These are phyloP conservation scores for Rhyacophila evoluta DNA, from an alignment of 2,888 invertebrate genomes.

Conservation along the genomic window DNA sequence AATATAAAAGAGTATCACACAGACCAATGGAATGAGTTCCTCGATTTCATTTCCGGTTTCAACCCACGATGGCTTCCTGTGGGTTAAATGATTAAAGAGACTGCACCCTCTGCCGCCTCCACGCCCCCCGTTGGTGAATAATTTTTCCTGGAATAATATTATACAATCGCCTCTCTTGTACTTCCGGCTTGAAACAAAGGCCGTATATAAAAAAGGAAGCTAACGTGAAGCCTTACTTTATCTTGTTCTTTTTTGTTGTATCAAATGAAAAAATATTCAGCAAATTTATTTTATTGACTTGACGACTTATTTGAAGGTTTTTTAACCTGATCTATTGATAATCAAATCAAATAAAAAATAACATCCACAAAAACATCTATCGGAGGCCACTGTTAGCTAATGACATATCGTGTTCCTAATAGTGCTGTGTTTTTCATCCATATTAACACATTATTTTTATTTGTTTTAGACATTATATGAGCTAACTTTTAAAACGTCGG, in stretches of 20 bases:
- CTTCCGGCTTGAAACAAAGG: slow-evolving; percentile 38
- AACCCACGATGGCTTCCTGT: not conserved
- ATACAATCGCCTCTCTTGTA: slow-evolving; percentile 46
- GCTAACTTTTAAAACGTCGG: too few species aligned
- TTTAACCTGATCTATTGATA: too few species aligned
- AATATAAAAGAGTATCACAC: not conserved
- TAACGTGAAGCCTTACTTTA: slow-evolving; percentile 1
- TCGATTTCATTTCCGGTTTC: slow-evolving; percentile 30
- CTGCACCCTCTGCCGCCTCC: slow-evolving; percentile 1
- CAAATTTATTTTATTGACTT: too few species aligned
- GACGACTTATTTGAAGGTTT: too few species aligned
- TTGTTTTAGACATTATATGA: too few species aligned
- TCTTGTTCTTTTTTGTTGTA: not conserved
- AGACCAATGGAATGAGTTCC: slow-evolving; percentile 10
- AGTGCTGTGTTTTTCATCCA: too few species aligned
- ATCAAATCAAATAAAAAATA: too few species aligned
- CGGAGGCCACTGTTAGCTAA: too few species aligned
- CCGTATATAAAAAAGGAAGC: not conserved
- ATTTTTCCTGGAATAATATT: slow-evolving; percentile 48
- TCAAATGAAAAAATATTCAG: too few species aligned
- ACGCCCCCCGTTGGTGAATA: slow-evolving; percentile 34
- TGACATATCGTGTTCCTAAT: too few species aligned
- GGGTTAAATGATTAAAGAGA: slow-evolving; percentile 38
- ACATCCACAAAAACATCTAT: too few species aligned
- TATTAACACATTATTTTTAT: too few species aligned